A percentile compares a stretch with the other conserved stretches of the same genome.
Evolutionary conservation across 1,140 invertebrate species (phyloP).

Genomic region (Asobara japonica): DNA sequence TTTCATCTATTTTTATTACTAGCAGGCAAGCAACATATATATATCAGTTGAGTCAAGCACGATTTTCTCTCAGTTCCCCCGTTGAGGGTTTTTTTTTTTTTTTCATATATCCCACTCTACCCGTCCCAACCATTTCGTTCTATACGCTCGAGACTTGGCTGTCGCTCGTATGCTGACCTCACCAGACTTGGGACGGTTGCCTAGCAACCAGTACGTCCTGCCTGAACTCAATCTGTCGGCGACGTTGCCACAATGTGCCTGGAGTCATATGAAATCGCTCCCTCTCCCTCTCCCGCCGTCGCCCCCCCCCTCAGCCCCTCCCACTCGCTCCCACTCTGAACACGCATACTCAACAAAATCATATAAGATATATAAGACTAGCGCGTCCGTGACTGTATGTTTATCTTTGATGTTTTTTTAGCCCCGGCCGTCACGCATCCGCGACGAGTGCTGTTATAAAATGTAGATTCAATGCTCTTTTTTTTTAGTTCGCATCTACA

Average conservation of each 20-base stretch:
- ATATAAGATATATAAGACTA: too few relatives aligned
- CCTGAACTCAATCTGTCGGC: constrained; percentile 32
- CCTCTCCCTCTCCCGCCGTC: too few relatives aligned
- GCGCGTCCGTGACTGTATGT: background rate
- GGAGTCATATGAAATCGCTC: constrained; percentile 4
- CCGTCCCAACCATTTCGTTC: background rate
- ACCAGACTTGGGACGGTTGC: constrained; percentile 34
- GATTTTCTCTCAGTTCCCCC: background rate
- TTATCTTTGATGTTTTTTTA: background rate
- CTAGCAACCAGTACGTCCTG: constrained; percentile 29
- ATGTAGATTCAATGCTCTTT: background rate
- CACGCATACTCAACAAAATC: background rate
- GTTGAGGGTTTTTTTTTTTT: background rate
- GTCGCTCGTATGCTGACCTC: constrained; percentile 29
- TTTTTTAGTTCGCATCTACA: background rate
- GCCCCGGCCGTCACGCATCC: background rate
- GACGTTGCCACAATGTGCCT: constrained; percentile 27
- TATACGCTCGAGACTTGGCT: constrained; percentile 24
- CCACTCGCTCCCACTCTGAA: background rate
- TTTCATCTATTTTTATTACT: constrained; percentile 12
- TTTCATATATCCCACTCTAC: background rate
- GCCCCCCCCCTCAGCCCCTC: background rate
- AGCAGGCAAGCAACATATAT: background rate
- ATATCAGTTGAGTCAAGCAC: constrained; percentile 13
- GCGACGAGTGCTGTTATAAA: background rate